Evolutionary conservation across 2,888 invertebrate species (phyloP).

Genomic region (Microdon myrmicae): DNA sequence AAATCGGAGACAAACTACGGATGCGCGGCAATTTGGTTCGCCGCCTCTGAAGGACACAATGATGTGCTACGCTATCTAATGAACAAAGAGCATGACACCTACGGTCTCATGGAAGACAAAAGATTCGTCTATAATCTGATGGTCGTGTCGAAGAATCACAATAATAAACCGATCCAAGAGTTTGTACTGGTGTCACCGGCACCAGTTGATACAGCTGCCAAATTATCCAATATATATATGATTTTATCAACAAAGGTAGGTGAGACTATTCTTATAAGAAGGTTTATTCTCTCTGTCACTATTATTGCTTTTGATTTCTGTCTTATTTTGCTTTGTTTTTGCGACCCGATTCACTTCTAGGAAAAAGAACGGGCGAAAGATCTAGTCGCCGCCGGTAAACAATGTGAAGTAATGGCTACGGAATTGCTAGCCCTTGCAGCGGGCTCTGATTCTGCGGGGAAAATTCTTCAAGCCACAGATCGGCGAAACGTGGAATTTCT

Average conservation of each 20-base stretch:
- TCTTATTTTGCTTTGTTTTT: background rate
- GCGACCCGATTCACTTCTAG: constrained; percentile 64
- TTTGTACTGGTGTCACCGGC: constrained; percentile 99
- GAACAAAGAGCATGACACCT: constrained; percentile 97
- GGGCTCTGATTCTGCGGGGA: constrained; percentile 92
- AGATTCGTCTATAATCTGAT: constrained; percentile 98
- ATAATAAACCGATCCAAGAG: constrained; percentile 96
- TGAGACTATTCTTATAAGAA: background rate
- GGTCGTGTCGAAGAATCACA: constrained; percentile 95
- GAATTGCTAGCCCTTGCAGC: constrained; percentile 93
- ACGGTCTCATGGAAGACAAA: constrained; percentile 96
- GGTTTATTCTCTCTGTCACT: background rate
- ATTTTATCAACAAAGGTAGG: constrained; percentile 84
- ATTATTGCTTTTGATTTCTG: background rate
- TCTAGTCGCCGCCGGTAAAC: constrained; percentile 92
- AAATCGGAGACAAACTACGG: constrained; percentile 95
- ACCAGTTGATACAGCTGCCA: constrained; percentile 98
- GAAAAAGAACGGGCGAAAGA: constrained; percentile 99
- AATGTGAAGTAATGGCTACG: constrained; percentile 97
- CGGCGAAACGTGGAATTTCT: constrained; percentile 92
- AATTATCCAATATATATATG: constrained; percentile 91
- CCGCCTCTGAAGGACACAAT: constrained; percentile 96
- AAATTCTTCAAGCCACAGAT: constrained; percentile 94
- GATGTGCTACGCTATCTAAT: constrained; percentile 95
- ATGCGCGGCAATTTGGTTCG: constrained; percentile 97